Percentiles rank a stretch among this genome's conserved stretches.
phyloP scores from a whole-genome alignment of 2,888 invertebrate species.

The Alloplasta piceator region DNA sequence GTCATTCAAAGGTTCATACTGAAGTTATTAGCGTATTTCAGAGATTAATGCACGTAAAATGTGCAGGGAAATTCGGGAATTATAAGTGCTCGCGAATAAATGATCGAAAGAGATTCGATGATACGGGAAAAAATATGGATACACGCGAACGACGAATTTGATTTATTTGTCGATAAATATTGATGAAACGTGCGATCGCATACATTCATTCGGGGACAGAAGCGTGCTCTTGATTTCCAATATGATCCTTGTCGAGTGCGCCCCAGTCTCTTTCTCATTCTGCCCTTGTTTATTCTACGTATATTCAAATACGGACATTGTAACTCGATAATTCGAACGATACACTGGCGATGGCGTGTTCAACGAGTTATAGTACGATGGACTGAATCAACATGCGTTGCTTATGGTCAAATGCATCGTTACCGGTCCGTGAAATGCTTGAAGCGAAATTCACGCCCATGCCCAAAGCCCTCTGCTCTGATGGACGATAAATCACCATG shows the following conservation, averaged over 20 bases:
- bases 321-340: constrained; percentile 60
- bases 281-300: not conserved
- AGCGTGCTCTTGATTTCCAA: constrained; percentile 26
- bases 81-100: too few relatives aligned
- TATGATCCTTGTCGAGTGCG: constrained; percentile 41
- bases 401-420: constrained; percentile 41
- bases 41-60: too few relatives aligned
- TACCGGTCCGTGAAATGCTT: constrained; percentile 35
- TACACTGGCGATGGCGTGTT: constrained; percentile 58
- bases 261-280: not conserved
- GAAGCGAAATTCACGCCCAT: constrained; percentile 57
- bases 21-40: too few relatives aligned
- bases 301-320: constrained; percentile 35
- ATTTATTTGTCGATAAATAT: constrained; percentile 37
- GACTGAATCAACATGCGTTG: constrained; percentile 47
- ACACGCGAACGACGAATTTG: constrained; percentile 16
- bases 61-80: too few relatives aligned
- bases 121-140: not conserved
- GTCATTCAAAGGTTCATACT: too few relatives aligned
- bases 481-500: constrained; percentile 32
- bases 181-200: constrained; percentile 9
- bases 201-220: not conserved
- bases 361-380: constrained; percentile 63
- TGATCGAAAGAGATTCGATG: too few relatives aligned
- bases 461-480: constrained; percentile 41